Base-by-base conservation (phyloP, 2,888 invertebrate genomes). In the Plagiodera versicolora region DNA sequence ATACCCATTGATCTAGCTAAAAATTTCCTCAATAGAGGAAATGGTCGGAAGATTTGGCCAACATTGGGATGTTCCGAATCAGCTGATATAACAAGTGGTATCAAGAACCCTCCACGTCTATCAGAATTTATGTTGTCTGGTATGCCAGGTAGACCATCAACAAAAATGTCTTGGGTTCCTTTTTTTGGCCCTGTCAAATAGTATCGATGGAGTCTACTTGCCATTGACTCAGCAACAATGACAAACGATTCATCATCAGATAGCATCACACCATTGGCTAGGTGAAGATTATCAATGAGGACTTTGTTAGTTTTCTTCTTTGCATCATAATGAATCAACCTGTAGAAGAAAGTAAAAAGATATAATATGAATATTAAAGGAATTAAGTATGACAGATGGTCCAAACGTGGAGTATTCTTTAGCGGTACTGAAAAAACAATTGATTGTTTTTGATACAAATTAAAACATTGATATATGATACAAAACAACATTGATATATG, bases 221-320 rank as follows among this genome's bases (percentile, higher is more conserved):
- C 81, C 2, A 79, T 74, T 0, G 89, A 87, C 80, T 98, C 98
- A 1, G 87, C 80, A 0, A 96, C 87, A 20, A 98, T 79, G 2
- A 98, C 76, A 73, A 90, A 94, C 61, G 91, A 88, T 76, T 92
- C 90, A 73, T 94, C 89, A 4, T 89, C 86, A 11, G 94, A 91
- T 0, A 98, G 74, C 53, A 85, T 87, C 19, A 98, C 79, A 14
- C 98, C 98, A 80, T 98, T 99, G 0, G 97, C 85, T 80, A 97
- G 95, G 78, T 86, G 87, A 0, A 98, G 73, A 49, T 90, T 84
- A 64, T 90, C 86, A 0, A 93, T 74, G 24, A 98, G 79, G 1
- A 95, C 90, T 73, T 84, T 86, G 73, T 89, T 92, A 66, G 85
- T 84, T 73, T 92, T 92, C 62, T 88, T 91, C 52, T 85, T 86